A percentile compares a stretch with the other conserved stretches of the same genome.
These are phyloP conservation scores for Penelope pileata DNA, from an alignment of 2,113 vertebrate species.

Conservation along the genomic window DNA sequence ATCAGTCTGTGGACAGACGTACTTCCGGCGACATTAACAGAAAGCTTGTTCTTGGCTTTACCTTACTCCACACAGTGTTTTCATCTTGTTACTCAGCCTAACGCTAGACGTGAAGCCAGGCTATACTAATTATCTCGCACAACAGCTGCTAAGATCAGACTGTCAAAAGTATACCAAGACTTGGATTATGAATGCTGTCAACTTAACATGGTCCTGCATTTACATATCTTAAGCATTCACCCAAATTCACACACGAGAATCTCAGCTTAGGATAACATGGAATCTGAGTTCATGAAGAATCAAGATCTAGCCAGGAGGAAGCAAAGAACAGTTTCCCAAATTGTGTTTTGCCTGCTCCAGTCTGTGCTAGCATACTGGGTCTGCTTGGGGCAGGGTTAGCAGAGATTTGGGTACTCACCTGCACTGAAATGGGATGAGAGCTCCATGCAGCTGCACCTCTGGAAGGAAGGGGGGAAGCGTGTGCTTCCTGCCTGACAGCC, in stretches of 20 bases:
- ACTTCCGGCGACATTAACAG: background rate
- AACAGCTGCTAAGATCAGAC: background rate
- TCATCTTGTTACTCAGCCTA: background rate
- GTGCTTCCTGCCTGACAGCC: background rate
- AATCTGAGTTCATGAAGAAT: background rate
- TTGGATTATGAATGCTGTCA: background rate
- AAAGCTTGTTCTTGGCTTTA: background rate
- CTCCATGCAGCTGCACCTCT: rapidly evolving
- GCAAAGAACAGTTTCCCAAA: background rate
- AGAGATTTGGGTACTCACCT: rapidly evolving
- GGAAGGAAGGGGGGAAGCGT: background rate
- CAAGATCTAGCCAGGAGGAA: background rate
- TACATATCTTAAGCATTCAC: background rate
- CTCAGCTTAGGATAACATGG: background rate
- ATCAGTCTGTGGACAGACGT: background rate
- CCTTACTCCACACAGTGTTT: background rate
- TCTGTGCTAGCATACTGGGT: rapidly evolving
- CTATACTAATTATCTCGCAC: background rate
- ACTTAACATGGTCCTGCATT: background rate
- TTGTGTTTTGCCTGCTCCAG: rapidly evolving
- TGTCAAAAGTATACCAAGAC: background rate
- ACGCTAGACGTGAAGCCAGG: background rate
- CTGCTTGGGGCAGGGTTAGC: rapidly evolving
- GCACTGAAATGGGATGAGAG: background rate
- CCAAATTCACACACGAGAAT: rapidly evolving